These are phyloP conservation scores for Liopterus haemorrhoidalis DNA, from an alignment of 2,888 invertebrate genomes.

Conservation along the genomic window DNA sequence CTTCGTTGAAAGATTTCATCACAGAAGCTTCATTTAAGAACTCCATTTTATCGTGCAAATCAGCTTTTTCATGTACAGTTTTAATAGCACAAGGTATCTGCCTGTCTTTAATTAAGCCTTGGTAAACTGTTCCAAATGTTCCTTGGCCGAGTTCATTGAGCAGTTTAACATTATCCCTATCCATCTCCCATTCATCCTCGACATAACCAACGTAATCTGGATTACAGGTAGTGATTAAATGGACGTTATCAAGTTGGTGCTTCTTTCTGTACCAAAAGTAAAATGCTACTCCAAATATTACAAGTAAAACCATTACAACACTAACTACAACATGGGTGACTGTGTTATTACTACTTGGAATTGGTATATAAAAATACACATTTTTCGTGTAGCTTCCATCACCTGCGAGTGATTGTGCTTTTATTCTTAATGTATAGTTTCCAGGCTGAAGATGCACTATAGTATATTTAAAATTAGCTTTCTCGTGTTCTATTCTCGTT, in stretches of 20 bases:
- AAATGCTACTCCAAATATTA: constrained; percentile 24
- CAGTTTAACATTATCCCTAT: constrained; percentile 53
- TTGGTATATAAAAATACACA: constrained; percentile 31
- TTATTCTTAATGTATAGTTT: constrained; percentile 53
- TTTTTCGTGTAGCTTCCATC: constrained; percentile 43
- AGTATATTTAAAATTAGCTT: constrained; percentile 34
- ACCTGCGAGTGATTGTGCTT: constrained; percentile 57
- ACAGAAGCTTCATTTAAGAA: constrained; percentile 67
- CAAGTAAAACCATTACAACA: constrained; percentile 32
- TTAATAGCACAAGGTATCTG: constrained; percentile 54
- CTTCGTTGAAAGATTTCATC: constrained; percentile 62
- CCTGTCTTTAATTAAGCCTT: constrained; percentile 48
- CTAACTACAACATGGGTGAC: constrained; percentile 27
- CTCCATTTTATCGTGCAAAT: constrained; percentile 52
- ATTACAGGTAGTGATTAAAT: constrained; percentile 55
- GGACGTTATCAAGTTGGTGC: constrained; percentile 40
- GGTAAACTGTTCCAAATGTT: constrained; percentile 68
- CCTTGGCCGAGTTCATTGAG: constrained; percentile 59
- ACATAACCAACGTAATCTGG: constrained; percentile 61
- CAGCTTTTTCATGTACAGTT: constrained; percentile 57
- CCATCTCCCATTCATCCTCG: constrained; percentile 67
- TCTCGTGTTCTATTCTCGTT: constrained; percentile 39
- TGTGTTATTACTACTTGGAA: constrained; percentile 15
- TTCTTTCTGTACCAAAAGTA: constrained; percentile 39
- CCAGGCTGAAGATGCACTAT: constrained; percentile 49